Evolutionary conservation across 2,888 invertebrate species (phyloP), one percentile per base, ranked within the genome.

Genomic region (Synergus gifuensis): DNA sequence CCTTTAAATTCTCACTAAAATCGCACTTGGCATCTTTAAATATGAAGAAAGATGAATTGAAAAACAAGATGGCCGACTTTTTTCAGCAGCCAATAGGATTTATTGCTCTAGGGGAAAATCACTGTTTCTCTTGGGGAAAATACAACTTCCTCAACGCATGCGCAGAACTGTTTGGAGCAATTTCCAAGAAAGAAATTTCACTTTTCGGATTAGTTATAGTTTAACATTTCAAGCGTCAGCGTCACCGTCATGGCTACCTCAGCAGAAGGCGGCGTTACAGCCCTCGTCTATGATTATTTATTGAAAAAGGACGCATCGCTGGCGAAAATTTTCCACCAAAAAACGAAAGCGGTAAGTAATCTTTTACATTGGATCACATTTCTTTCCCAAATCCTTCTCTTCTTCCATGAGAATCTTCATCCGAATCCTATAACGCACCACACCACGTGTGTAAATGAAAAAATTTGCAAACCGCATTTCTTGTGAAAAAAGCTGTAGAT

Each of bases 311-410:
- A 96, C 88, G 95, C 95, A 90, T 93, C 94, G 8, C 88, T 96
- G 46, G 96, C 96, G 0, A 93, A 94, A 87, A 93, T 95, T 76
- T 96, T 95, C 89, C 94, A 95, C 88, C 94, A 95, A 87, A 96
- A 95, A 93, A 94, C 95, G 1, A 96, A 96, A 90, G 95, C 96
- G 93, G 96, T 96, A 94, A 95, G 96, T 94, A 83, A 66, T 9
- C n/a, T 76, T 76, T 73, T 78, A 22, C 18, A 22, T 76, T 66
- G 22, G n/a, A 28, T 63, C 58, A 49, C 28, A 49, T 60, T 63
- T 49, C 49, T 54, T 76, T 16, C 0, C 14, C 1, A 22, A 76
- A 18, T 54, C 81, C 69, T 66, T 67, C 78, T 63, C 67, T 77
- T 54, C n/a, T 76, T 49, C 54, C n/a, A 28, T 4, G 8, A 49